Percentiles rank a stretch among this genome's conserved stretches.
These are phyloP conservation scores for Anoura caudifer DNA, from an alignment of 2,113 vertebrate genomes.

Conservation along the genomic window DNA sequence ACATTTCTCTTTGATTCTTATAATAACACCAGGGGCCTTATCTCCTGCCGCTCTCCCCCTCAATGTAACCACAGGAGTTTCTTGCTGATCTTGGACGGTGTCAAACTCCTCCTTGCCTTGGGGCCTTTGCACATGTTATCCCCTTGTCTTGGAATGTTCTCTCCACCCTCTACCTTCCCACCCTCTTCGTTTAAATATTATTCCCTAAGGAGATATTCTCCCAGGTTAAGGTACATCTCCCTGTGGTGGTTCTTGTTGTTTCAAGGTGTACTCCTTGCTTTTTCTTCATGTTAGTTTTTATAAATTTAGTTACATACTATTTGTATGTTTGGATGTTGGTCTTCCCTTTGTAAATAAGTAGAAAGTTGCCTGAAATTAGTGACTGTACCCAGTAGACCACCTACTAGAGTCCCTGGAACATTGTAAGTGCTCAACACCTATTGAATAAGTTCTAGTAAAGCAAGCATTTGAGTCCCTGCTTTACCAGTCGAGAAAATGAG, in stretches of 20 bases:
- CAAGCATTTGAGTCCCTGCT: neutral
- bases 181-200: neutral
- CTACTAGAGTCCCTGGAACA: neutral
- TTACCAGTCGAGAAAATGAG: neutral
- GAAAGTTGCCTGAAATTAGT: neutral
- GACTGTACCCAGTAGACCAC: neutral
- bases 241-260: neutral
- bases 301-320: neutral
- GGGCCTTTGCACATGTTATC: constrained; percentile 22
- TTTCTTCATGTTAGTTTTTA: neutral
- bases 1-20: constrained; percentile 44
- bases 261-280: neutral
- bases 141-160: constrained; percentile 48
- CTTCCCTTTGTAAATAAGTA: neutral
- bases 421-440: neutral
- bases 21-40: constrained; percentile 24
- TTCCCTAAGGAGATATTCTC: constrained; percentile 32
- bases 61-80: neutral
- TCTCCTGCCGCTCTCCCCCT: constrained; percentile 23
- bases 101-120: constrained; percentile 42
- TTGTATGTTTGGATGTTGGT: neutral
- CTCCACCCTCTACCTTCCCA: neutral
- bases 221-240: neutral
- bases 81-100: constrained; percentile 56
- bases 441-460: neutral